Evolutionary conservation across 1,140 invertebrate species (phyloP).

Genomic region (Phocides pigmalion): DNA sequence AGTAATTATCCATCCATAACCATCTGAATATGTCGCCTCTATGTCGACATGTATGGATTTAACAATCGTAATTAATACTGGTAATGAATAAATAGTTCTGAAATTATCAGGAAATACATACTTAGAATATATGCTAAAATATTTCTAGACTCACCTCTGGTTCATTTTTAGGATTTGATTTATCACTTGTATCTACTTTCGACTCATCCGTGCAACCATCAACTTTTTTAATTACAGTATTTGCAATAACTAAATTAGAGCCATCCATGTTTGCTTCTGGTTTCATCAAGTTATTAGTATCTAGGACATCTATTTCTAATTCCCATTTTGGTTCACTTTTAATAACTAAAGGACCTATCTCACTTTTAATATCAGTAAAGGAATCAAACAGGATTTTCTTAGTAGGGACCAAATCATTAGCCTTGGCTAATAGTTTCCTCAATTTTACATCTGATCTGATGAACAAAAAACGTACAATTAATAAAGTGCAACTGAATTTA

Average conservation of each 20-base stretch:
- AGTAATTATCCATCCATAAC: too few species aligned
- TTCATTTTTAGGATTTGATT: conserved; percentile 28
- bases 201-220: conserved; percentile 37
- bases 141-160: conserved; percentile 68
- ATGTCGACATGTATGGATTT: too few species aligned
- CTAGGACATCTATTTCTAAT: conserved; percentile 67
- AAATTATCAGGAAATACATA: too few species aligned
- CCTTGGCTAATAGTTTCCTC: conserved; percentile 57
- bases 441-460: conserved; percentile 66
- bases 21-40: too few species aligned
- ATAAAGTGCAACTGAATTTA: too few species aligned
- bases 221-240: conserved; percentile 75
- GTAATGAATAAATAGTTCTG: too few species aligned
- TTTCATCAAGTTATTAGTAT: conserved; percentile 37
- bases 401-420: conserved; percentile 57
- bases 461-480: too few species aligned
- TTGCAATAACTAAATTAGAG: conserved; percentile 74
- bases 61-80: too few species aligned
- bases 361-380: conserved; percentile 76
- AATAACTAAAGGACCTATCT: conserved; percentile 68
- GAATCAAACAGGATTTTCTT: conserved; percentile 78
- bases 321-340: conserved; percentile 76
- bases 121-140: too few species aligned
- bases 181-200: conserved; percentile 17
- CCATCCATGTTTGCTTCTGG: conserved; percentile 45